Percentiles rank a stretch among this genome's conserved stretches.
These are phyloP conservation scores for Trochalopteron elliotii DNA, from an alignment of 2,113 vertebrate species.

Conservation along the genomic window DNA sequence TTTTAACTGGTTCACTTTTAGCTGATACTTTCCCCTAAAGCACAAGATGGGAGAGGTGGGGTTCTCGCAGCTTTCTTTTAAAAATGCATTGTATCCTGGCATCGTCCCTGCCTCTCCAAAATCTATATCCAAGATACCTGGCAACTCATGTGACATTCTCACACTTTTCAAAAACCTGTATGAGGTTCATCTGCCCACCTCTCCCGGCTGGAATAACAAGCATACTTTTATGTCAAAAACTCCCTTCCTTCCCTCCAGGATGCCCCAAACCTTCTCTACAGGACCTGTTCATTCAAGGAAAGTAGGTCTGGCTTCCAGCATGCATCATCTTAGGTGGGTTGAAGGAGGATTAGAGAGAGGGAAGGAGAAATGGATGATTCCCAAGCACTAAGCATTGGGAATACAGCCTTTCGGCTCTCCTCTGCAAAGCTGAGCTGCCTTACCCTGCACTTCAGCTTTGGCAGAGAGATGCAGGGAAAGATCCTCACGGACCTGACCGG, in stretches of 20 bases:
- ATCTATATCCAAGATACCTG: too few species aligned
- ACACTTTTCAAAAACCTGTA: not conserved
- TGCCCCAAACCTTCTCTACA: not conserved
- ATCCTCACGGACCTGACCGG: not conserved
- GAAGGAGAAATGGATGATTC: accelerated
- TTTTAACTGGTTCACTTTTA: not conserved
- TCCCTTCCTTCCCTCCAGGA: not conserved
- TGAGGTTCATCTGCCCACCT: not conserved
- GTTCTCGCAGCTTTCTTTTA: not conserved
- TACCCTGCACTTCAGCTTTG: not conserved
- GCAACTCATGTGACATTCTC: not conserved
- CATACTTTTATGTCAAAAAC: not conserved
- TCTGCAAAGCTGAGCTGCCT: not conserved
- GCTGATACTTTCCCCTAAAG: not conserved
- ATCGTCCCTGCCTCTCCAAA: not conserved
- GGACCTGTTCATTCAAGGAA: too few species aligned
- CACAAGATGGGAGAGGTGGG: not conserved
- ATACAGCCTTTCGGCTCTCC: not conserved
- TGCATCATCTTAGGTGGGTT: accelerated
- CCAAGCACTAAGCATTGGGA: accelerated
- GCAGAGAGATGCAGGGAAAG: accelerated
- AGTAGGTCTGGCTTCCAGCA: not conserved
- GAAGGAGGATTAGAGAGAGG: not conserved
- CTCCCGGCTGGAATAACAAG: not conserved
- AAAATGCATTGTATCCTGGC: not conserved